phyloP scores from a whole-genome alignment of 2,797 vertebrate genomes.

The Decapterus maruadsi region DNA sequence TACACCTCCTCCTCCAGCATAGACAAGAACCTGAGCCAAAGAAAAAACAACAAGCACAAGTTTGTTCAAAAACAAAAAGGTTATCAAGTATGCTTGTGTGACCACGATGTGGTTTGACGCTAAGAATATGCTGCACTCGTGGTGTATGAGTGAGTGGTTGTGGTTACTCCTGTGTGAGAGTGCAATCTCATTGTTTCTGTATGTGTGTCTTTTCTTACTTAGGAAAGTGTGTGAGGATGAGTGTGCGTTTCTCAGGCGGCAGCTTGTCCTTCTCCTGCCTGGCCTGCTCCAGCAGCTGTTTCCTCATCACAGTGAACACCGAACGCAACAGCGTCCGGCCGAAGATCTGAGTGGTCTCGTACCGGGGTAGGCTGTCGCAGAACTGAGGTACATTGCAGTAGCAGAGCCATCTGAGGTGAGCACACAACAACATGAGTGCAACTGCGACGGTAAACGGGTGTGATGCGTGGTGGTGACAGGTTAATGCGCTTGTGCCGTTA shows the following conservation, averaged over 20 bases:
- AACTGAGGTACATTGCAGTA: slow-evolving; percentile 99
- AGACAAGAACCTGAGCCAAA: slow-evolving; percentile 91
- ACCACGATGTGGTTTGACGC: slow-evolving; percentile 3
- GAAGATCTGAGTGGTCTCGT: slow-evolving; percentile 98
- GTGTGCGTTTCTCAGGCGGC: slow-evolving; percentile 96
- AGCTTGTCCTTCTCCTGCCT: slow-evolving; percentile 98
- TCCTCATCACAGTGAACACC: slow-evolving; percentile 97
- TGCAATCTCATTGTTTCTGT: background rate
- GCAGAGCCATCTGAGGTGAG: slow-evolving; percentile 92
- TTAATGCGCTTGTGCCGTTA: slow-evolving; percentile 62
- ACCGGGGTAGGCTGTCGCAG: slow-evolving; percentile 97
- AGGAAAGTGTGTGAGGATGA: slow-evolving; percentile 98
- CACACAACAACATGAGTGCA: background rate
- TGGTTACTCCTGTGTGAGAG: background rate
- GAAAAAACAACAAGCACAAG: slow-evolving; percentile 15
- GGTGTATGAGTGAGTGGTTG: background rate
- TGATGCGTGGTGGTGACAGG: background rate
- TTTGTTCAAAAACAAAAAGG: background rate
- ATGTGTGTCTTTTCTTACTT: slow-evolving; percentile 87
- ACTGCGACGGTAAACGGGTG: background rate
- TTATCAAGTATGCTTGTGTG: background rate
- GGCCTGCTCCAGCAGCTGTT: slow-evolving; percentile 96
- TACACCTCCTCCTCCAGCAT: slow-evolving; percentile 99
- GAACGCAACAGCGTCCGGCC: slow-evolving; percentile 95
- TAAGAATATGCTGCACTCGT: background rate